Evolutionary conservation across 2,113 vertebrate species (phyloP).

Genomic region (Oryzias woworae): DNA sequence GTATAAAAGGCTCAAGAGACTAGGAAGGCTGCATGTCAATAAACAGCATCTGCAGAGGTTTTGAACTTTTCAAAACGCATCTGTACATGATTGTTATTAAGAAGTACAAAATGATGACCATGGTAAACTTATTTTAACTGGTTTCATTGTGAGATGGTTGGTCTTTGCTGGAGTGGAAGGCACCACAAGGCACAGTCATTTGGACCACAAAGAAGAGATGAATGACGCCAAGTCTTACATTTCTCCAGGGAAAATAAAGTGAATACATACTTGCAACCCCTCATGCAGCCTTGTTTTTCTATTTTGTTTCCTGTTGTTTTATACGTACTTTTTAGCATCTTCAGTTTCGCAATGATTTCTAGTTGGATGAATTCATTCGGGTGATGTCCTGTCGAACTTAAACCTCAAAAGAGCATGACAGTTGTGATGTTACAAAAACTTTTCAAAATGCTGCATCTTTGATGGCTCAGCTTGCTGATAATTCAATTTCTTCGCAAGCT

Average conservation of each 20-base stretch:
- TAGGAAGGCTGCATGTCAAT: not conserved
- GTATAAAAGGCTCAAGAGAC: not conserved
- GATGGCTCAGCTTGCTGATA: too few relatives aligned
- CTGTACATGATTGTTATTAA: not conserved
- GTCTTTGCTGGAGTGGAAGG: slow-evolving; percentile 19
- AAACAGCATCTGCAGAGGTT: not conserved
- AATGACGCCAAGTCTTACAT: too few relatives aligned
- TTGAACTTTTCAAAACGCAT: not conserved
- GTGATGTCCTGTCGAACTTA: too few relatives aligned
- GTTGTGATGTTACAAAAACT: too few relatives aligned
- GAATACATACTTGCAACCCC: not conserved
- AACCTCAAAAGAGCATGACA: too few relatives aligned
- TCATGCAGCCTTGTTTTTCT: not conserved
- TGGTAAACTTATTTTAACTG: not conserved
- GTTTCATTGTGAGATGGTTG: not conserved
- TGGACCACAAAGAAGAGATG: not conserved
- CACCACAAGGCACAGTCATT: not conserved
- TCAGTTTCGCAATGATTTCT: not conserved
- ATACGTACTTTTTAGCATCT: not conserved
- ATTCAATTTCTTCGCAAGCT: too few relatives aligned
- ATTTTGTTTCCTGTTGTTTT: not conserved
- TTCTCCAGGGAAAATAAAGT: slow-evolving; percentile 5
- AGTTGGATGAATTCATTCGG: too few relatives aligned
- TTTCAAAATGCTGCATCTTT: too few relatives aligned
- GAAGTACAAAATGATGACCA: slow-evolving; percentile 1